Evolutionary conservation across 2,113 vertebrate species (phyloP), one percentile per base, ranked within the genome.

Genomic region (Neopipo cinnamomea): DNA sequence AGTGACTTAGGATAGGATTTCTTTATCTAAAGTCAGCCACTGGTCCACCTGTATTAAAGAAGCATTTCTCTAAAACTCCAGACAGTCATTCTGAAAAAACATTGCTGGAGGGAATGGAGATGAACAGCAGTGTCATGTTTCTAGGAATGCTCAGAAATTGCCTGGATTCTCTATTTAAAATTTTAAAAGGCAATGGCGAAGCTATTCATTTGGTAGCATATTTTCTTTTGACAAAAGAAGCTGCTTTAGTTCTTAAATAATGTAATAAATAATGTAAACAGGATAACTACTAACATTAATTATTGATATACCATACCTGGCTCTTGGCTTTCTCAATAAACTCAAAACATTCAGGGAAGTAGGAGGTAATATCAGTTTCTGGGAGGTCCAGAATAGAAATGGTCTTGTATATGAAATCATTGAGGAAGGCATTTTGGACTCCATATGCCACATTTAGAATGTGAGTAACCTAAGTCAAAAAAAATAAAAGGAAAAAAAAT

Each of bases 401-500:
- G 25, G 70, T 98, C 88, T 98, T 98, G 94, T 98, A 98, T 75
- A 74, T 87, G 76, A 98, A 98, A 72, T 98, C 98, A 97, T 87
- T 2, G 6, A 98, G 98, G 86, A 99, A 99, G 84, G 97, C 97
- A 92, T 99, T 99, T 96, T 99, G 98, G 83, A 99, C 99, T 91
- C 99, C 99, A 2, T 98, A 99, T 5, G 99, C 99, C 79, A 99
- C 99, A 63, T 99, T 99, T 87, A 99, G 97, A 95, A 99, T 95
- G 42, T 99, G 99, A 80, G 99, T 99, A 94, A 99, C 98, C 99
- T 99, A 96, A 82, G 95, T 91, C 1, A 39, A 75, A 94, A 68
- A 46, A 5, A 44, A 85, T 59, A 28, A 22, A 11, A 1, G 15
- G 2, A 47, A 35, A 58, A 91, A n/a, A 63, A 42, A 8, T 28